These are phyloP conservation scores for Galerucella nymphaeae DNA, from an alignment of 2,888 invertebrate species.

Conservation along the genomic window DNA sequence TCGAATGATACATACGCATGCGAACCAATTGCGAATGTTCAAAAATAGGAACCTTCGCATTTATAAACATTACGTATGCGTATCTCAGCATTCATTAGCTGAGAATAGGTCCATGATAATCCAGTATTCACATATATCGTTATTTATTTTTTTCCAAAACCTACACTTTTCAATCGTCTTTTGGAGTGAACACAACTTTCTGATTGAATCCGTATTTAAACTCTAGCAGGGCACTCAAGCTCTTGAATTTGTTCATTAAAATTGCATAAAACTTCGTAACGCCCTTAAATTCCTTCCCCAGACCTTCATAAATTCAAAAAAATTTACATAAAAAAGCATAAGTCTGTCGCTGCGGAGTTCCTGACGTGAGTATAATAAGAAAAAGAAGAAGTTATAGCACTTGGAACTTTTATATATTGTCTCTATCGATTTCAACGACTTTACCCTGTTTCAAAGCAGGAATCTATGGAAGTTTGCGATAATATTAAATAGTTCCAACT, in stretches of 20 bases:
- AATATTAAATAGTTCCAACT: too few relatives aligned
- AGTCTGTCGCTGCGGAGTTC: constrained; percentile 2
- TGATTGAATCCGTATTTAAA: constrained; percentile 38
- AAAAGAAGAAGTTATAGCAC: constrained; percentile 1
- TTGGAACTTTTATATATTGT: not conserved
- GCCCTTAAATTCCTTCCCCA: not conserved
- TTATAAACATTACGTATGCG: too few relatives aligned
- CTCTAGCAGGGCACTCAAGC: constrained; percentile 33
- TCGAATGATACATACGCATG: too few relatives aligned
- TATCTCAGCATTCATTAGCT: too few relatives aligned
- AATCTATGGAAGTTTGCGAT: too few relatives aligned
- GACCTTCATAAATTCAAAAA: constrained; percentile 27
- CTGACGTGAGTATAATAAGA: not conserved
- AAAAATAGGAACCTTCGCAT: too few relatives aligned
- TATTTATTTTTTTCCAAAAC: too few relatives aligned
- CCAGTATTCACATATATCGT: too few relatives aligned
- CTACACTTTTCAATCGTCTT: too few relatives aligned
- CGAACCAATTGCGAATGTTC: too few relatives aligned
- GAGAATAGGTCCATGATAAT: too few relatives aligned
- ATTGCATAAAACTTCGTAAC: constrained; percentile 38
- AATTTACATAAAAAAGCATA: constrained; percentile 29
- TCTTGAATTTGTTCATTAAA: constrained; percentile 43
- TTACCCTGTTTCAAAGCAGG: not conserved
- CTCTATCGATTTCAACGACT: not conserved
- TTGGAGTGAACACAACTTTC: constrained; percentile 8